Conservation (phyloP, 1,140 invertebrate species). For the Drosophila littoralis region DNA sequence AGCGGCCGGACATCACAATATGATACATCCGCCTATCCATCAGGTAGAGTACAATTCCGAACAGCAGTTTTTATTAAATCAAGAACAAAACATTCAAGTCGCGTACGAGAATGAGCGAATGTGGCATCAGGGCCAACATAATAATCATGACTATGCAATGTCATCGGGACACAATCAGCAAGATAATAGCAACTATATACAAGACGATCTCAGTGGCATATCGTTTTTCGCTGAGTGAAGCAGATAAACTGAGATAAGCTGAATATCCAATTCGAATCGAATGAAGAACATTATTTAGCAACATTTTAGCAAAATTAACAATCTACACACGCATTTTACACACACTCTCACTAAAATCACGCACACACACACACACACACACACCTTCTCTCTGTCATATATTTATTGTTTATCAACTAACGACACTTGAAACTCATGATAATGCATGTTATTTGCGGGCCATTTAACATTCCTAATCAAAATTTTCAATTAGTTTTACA, state of each 20-base stretch:
- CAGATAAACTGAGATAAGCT: constrained; percentile 1
- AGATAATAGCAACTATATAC: constrained; percentile 17
- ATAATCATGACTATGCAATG: constrained; percentile 12
- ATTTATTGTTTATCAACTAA: constrained; percentile 17
- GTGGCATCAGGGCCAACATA: constrained; percentile 34
- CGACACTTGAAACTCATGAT: not conserved
- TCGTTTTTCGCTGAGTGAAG: constrained; percentile 60
- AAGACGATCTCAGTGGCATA: constrained; percentile 48
- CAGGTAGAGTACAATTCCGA: constrained; percentile 85
- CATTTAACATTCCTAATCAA: constrained; percentile 18
- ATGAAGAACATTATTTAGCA: constrained; percentile 5
- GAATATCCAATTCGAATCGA: not conserved
- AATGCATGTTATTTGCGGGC: constrained; percentile 28
- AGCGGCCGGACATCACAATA: constrained; percentile 87
- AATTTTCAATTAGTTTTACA: constrained; percentile 30
- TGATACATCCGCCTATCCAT: constrained; percentile 91
- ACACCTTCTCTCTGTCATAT: not conserved
- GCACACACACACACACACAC: constrained; percentile 5
- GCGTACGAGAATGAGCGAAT: constrained; percentile 31
- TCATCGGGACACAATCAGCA: constrained; percentile 28
- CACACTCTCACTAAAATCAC: not conserved
- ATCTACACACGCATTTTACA: constrained; percentile 6
- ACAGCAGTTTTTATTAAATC: constrained; percentile 39
- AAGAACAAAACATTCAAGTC: constrained; percentile 36
- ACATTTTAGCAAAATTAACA: constrained; percentile 25